Evolutionary conservation across 2,797 vertebrate species (phyloP).

Genomic region (Brotula barbata): DNA sequence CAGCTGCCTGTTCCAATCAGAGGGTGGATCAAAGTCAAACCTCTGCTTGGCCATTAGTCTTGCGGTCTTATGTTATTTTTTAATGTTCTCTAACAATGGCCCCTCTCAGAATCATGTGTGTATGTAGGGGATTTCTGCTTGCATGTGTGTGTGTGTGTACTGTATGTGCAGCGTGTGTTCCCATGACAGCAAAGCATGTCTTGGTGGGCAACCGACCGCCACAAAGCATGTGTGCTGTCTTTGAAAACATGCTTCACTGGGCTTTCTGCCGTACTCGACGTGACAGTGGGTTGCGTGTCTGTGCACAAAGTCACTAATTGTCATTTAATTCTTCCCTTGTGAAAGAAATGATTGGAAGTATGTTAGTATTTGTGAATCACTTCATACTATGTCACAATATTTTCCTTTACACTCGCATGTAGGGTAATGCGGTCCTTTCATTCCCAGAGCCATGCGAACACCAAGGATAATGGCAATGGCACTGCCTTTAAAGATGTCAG

Average conservation of each 20-base stretch:
- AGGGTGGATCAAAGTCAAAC: constrained; percentile 49
- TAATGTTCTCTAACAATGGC: constrained; percentile 43
- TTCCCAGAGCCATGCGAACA: constrained; percentile 42
- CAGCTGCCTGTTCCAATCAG: constrained; percentile 50
- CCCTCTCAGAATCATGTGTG: constrained; percentile 14
- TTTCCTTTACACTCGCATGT: constrained; percentile 39
- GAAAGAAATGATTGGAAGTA: constrained; percentile 31
- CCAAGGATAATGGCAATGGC: constrained; percentile 56
- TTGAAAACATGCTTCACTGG: constrained; percentile 7
- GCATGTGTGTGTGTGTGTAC: constrained; percentile 28
- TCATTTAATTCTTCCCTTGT: constrained; percentile 59
- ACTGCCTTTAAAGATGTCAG: constrained; percentile 54
- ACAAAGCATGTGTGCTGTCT: constrained; percentile 30
- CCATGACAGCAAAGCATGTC: constrained; percentile 24
- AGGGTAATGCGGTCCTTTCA: constrained; percentile 5
- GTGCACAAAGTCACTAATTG: constrained; percentile 50
- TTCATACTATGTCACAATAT: constrained; percentile 53
- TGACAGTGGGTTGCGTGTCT: constrained; percentile 13
- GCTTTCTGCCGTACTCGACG: constrained; percentile 38
- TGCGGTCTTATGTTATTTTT: constrained; percentile 49
- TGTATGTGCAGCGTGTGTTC: neutral
- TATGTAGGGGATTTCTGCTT: constrained; percentile 23
- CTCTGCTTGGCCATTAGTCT: constrained; percentile 19
- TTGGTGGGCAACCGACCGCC: constrained; percentile 19
- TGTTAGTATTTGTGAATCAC: constrained; percentile 39